Conservation (phyloP, 1,140 invertebrate species). For the Maconellicoccus hirsutus region DNA sequence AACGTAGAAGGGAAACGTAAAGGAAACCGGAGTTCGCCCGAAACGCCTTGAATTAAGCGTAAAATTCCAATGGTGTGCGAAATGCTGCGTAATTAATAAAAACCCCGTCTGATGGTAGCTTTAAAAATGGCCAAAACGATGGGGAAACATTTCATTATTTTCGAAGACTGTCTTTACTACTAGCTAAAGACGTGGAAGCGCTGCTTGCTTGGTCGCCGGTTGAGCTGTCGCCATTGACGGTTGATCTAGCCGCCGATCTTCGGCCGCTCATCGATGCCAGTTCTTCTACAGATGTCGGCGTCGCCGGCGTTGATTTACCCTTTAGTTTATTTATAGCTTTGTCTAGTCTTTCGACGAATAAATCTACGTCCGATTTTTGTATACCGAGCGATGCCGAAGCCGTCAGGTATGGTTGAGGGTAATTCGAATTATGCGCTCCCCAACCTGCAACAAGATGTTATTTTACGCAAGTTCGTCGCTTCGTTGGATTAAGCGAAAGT, state of each 20-base stretch:
- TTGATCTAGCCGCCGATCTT: constrained; percentile 26
- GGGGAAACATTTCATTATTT: too few relatives aligned
- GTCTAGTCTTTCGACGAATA: constrained; percentile 50
- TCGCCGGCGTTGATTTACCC: constrained; percentile 40
- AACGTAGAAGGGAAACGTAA: too few relatives aligned
- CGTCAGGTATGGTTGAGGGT: constrained; percentile 53
- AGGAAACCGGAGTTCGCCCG: too few relatives aligned
- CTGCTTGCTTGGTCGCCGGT: constrained; percentile 33
- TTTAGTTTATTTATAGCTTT: constrained; percentile 43
- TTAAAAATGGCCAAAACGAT: too few relatives aligned
- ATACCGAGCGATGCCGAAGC: constrained; percentile 61
- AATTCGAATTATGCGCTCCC: constrained; percentile 53
- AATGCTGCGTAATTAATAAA: too few relatives aligned
- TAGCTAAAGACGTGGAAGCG: constrained; percentile 42
- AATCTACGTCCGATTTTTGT: constrained; percentile 49
- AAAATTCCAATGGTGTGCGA: too few relatives aligned
- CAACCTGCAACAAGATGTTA: too few relatives aligned
- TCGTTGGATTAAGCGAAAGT: too few relatives aligned
- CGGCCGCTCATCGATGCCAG: constrained; percentile 30
- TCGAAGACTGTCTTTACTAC: constrained; percentile 44
- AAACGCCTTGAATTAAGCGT: too few relatives aligned
- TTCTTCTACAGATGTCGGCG: constrained; percentile 38
- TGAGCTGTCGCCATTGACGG: constrained; percentile 29
- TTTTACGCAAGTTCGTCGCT: too few relatives aligned
- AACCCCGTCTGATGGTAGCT: too few relatives aligned